Base-by-base conservation (phyloP, 2,888 invertebrate genomes). In the Anoplius nigerrimus region DNA sequence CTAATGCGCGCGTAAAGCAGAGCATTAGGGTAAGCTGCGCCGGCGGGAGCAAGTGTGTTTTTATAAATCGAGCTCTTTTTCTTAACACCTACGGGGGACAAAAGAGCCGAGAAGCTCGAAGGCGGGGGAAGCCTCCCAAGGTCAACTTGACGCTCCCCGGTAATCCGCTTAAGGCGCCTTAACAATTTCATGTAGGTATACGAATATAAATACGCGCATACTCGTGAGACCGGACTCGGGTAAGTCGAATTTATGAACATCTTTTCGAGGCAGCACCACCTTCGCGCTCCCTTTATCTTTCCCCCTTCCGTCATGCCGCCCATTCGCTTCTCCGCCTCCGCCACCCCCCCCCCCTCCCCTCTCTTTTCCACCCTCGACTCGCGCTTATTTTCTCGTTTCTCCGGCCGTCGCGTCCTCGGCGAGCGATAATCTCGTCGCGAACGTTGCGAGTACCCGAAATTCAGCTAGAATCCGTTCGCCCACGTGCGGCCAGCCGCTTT, bases 111-210 rank as follows among this genome's bases (percentile, higher is more conserved):
- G 55, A 59, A 56, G 13, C 45, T 66, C 58, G 61, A 62, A 69
- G 63, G 74, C 69, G 62, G 76, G 75, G 71, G 86, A 86, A 86
- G 74, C 82, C 85, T 80, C 78, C 76, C 76, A 83, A 84, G 84
- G 76, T 81, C 80, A 81, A 80, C 76, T 85, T 85, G 80, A 84
- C 80, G 78, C 78, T 52, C 52, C 22, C 68, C 64, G 77, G 75
- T 88, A 88, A 87, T 87, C 87, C 84, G 85, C 86, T 87, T 87
- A 87, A 79, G 72, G 62, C 81, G 79, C 74, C 81, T 83, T 85
- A 78, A 84, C 83, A 82, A 84, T 86, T 86, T 85, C 76, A 81
- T 76, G 66, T 75, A 74, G 68, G 66, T 79, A 75, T 71, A 75
- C 70, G 62, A 74, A 79, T 74, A 80, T 77, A 81, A 79, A 81